Evolutionary conservation across 2,113 vertebrate genomes (phyloP), one percentile per base, ranked within the genome.

Genomic region (Kryptolebias marmoratus): DNA sequence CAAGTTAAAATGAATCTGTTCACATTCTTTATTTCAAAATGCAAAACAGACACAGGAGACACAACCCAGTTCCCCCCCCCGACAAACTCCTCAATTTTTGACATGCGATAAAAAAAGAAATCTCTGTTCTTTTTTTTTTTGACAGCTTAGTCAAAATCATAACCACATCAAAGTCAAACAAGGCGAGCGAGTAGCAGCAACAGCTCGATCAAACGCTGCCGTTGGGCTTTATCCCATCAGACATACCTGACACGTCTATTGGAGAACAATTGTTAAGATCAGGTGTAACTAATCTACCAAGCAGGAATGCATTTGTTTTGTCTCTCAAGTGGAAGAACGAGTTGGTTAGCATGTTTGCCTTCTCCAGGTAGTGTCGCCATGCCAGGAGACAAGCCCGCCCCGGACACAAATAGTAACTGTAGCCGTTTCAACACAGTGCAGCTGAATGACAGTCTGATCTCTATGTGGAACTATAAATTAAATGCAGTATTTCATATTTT

Each of bases 271-370:
- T 32, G 73, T 69, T 10, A 59, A 61, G 72, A 88, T 77, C 68
- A 55, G 67, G 78, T 78, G 75, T 70, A 87, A 84, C 70, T 30
- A 65, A 69, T 84, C 52, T 77, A 73, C 75, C 83, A 42, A 42
- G 73, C 67, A 64, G 73, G 58, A 86, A 78, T 64, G 28, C 48
- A 56, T 60, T 64, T 3, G 18, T 54, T 73, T 85, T 88, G 79
- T 89, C 71, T 75, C 30, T 47, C 64, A 90, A 89, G 87, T 32
- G 39, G 91, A 73, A 85, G 80, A 92, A 93, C 91, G 59, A 83
- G 93, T 92, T 53, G 62, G 91, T 80, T 81, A 36, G 79, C 90
- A 84, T 91, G 85, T 83, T 76, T 87, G 68, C 84, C 75, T 70
- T 72, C 74, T 81, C 39, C 50, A 71, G 68, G 71, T 56, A 74